Evolutionary conservation across 2,797 vertebrate species (phyloP).

Genomic region (Sebastes wilsoni): DNA sequence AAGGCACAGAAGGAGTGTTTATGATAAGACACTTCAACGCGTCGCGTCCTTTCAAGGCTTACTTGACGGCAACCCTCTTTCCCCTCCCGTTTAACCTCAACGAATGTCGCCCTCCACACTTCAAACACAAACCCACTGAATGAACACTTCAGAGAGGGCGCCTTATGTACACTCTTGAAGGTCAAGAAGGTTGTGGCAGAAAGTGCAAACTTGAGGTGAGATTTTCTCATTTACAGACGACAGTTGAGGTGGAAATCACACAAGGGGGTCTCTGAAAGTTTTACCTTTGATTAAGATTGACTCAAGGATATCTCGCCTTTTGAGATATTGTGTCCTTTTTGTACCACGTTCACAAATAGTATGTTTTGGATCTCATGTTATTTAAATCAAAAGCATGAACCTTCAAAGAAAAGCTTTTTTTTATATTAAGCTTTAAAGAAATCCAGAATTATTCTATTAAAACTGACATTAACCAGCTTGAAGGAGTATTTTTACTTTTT

Average conservation of each 20-base stretch:
- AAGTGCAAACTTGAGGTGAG: conserved; percentile 15
- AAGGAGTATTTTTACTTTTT: background rate
- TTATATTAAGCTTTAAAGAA: background rate
- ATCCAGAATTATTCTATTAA: background rate
- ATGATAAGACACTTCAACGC: conserved; percentile 64
- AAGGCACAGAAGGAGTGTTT: conserved; percentile 62
- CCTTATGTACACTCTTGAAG: conserved; percentile 26
- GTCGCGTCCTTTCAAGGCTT: conserved; percentile 27
- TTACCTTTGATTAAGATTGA: conserved; percentile 13
- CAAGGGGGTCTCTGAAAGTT: background rate
- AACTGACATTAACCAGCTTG: background rate
- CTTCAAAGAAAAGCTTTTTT: background rate
- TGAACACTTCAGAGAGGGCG: conserved; percentile 40
- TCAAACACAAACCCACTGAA: conserved; percentile 40
- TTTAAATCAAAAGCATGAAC: background rate
- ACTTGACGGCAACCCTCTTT: conserved; percentile 33
- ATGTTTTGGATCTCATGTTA: background rate
- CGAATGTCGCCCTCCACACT: conserved; percentile 33
- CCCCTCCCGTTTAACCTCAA: conserved; percentile 36
- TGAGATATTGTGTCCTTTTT: background rate
- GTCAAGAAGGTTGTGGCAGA: conserved; percentile 46
- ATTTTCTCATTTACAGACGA: conserved; percentile 26
- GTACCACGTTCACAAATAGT: background rate
- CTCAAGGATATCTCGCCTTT: background rate
- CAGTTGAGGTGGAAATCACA: conserved; percentile 18